phyloP scores from a whole-genome alignment of 2,888 invertebrate genomes.

The Molorchus minor region DNA sequence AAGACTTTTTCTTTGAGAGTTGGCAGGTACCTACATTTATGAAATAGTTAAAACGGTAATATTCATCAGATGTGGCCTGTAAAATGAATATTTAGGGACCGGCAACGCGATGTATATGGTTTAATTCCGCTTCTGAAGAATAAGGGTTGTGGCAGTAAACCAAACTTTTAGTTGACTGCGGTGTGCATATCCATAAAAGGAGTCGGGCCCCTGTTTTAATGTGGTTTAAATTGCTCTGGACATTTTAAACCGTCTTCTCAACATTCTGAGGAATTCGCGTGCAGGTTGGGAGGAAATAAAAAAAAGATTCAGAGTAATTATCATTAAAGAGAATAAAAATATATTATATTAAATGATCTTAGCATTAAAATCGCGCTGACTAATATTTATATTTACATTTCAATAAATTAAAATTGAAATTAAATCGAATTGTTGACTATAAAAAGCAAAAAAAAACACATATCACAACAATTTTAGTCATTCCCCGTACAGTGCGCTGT shows the following conservation, averaged over 20 bases:
- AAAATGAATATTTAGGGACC: conserved; percentile 22
- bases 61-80: conserved; percentile 22
- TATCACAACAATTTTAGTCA: too few species aligned
- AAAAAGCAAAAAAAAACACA: too few species aligned
- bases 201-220: conserved; percentile 7
- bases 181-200: conserved; percentile 26
- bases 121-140: conserved; percentile 14
- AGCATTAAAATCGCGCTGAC: too few species aligned
- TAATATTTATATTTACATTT: too few species aligned
- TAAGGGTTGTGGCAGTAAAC: conserved; percentile 15
- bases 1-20: conserved; percentile 1
- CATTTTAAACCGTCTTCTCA: conserved; percentile 23
- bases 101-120: conserved; percentile 16
- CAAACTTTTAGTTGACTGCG: conserved; percentile 18
- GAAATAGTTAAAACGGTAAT: conserved; percentile 17
- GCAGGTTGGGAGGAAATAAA: too few species aligned
- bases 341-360: too few species aligned
- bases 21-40: conserved; percentile 7
- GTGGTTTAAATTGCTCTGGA: conserved; percentile 15
- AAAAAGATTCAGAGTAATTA: too few species aligned
- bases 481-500: too few species aligned
- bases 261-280: not conserved
- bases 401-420: too few species aligned
- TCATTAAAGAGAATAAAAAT: too few species aligned
- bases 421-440: too few species aligned